Evolutionary conservation across 2,113 vertebrate genomes (phyloP).

Genomic region (Lepus europaeus): DNA sequence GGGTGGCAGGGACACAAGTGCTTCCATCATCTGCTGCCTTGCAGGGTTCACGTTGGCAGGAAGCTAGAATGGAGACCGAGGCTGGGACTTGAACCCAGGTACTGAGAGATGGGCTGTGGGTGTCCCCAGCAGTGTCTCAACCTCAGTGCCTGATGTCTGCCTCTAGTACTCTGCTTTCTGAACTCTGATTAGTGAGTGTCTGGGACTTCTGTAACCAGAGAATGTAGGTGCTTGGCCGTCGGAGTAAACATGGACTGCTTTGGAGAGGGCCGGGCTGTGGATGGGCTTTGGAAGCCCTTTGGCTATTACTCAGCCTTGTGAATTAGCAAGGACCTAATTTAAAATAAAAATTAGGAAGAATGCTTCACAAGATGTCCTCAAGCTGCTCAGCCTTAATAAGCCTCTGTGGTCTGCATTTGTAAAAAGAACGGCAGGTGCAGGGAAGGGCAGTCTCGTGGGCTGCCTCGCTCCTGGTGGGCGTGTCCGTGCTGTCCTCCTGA

Average conservation of each 20-base stretch:
- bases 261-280: background rate
- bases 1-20: no score
- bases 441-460: background rate
- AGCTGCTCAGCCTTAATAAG: constrained; percentile 74
- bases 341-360: constrained; percentile 58
- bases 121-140: no score
- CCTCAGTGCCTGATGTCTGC: no score
- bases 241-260: background rate
- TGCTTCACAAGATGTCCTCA: constrained; percentile 47
- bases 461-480: background rate
- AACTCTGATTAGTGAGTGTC: background rate
- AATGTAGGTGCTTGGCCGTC: background rate
- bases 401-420: constrained; percentile 49
- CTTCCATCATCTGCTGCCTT: no score
- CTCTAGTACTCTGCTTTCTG: constrained; percentile 5
- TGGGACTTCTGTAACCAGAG: background rate
- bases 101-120: no score
- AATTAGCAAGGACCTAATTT: constrained; percentile 62
- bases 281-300: constrained; percentile 42
- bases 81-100: no score
- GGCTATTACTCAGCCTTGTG: constrained; percentile 31
- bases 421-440: constrained; percentile 49
- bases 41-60: no score
- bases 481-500: background rate
- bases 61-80: no score